phyloP scores from a whole-genome alignment of 2,888 invertebrate species.

The Aplocera efformata region DNA sequence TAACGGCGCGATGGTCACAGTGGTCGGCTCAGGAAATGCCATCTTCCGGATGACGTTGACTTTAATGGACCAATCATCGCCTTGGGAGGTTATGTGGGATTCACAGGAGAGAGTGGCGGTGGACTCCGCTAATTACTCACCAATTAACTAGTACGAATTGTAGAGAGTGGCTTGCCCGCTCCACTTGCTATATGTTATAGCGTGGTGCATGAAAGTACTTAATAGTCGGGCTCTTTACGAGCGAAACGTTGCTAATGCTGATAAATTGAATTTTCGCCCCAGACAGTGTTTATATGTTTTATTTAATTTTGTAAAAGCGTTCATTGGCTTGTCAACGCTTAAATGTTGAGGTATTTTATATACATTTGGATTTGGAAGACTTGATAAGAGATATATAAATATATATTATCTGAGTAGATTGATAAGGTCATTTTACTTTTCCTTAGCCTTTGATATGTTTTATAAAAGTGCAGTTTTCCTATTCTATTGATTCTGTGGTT shows the following conservation, averaged over 20 bases:
- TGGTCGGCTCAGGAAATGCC: slow-evolving; percentile 33
- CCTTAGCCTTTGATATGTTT: too few species aligned
- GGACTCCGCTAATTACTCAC: slow-evolving; percentile 61
- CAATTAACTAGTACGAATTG: slow-evolving; percentile 72
- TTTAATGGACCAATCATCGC: slow-evolving; percentile 25
- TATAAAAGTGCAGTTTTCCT: too few species aligned
- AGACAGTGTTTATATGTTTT: slow-evolving; percentile 33
- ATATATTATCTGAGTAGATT: too few species aligned
- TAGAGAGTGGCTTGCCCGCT: slow-evolving; percentile 76
- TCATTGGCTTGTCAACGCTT: slow-evolving; percentile 11
- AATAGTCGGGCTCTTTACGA: slow-evolving; percentile 52
- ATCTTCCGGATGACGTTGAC: slow-evolving; percentile 33
- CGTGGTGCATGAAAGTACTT: slow-evolving; percentile 69
- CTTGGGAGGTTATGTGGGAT: slow-evolving; percentile 1
- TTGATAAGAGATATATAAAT: too few species aligned
- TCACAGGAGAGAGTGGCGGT: slow-evolving; percentile 58
- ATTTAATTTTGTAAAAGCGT: slow-evolving; percentile 14
- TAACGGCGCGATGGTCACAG: slow-evolving; percentile 28
- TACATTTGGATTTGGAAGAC: too few species aligned
- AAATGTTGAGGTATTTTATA: too few species aligned
- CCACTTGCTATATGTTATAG: slow-evolving; percentile 76
- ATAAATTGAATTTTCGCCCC: slow-evolving; percentile 41
- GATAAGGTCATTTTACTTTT: too few species aligned
- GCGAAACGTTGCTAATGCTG: slow-evolving; percentile 44
- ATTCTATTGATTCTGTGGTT: too few species aligned